Conservation (phyloP, 37 sponge, comb jelly and placozoan species). For the Oscarella lobularis region DNA sequence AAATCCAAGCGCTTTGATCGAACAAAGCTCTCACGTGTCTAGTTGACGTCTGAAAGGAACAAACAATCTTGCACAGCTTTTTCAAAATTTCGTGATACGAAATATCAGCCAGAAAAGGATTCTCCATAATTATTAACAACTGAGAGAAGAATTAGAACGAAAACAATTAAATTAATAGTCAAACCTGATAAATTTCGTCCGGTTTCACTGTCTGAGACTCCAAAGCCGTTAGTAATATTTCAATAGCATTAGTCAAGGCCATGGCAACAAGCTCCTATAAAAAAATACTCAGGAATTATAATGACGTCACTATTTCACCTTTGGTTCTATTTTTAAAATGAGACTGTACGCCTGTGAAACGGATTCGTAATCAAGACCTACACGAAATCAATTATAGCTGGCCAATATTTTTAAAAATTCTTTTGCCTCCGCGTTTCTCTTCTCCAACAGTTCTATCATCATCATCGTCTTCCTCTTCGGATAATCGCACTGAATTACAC, state of each 20-base stretch:
- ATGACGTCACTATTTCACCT: neutral
- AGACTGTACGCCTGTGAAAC: neutral
- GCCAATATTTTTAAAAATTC: neutral
- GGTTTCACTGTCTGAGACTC: neutral
- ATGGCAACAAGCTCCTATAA: neutral
- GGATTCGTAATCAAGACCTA: neutral
- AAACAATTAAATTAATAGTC: neutral
- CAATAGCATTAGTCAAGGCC: neutral
- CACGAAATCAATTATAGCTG: neutral
- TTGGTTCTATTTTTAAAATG: neutral
- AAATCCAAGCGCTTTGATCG: too few species aligned
- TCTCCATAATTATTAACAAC: conserved; percentile 1
- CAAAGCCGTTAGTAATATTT: neutral
- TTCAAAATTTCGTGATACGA: neutral
- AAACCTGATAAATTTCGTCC: neutral
- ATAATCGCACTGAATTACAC: too few species aligned
- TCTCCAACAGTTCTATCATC: too few species aligned
- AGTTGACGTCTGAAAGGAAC: neutral
- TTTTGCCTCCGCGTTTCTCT: too few species aligned
- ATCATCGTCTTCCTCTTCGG: too few species aligned
- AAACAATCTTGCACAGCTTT: conserved; percentile 2
- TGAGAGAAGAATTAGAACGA: neutral
- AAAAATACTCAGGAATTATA: neutral
- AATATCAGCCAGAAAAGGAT: neutral
- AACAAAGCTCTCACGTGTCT: neutral